phyloP scores from a whole-genome alignment of 2,888 invertebrate species.

The Enchytraeus crypticus region DNA sequence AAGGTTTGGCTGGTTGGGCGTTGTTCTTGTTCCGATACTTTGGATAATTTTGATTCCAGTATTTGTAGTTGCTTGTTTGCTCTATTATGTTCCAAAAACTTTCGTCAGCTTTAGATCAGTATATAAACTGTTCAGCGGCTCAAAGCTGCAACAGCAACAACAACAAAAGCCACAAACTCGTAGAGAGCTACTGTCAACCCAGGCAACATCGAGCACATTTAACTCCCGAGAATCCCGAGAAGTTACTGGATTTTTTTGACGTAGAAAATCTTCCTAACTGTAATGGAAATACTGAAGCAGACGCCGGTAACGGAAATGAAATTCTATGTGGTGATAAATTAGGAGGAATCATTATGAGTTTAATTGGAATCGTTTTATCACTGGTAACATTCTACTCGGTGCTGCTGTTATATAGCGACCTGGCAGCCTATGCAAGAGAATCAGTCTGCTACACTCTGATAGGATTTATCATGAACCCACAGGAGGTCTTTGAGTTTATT shows the following conservation, averaged over 20 bases:
- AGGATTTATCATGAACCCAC: constrained; percentile 45
- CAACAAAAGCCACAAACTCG: too few relatives aligned
- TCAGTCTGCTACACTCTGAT: constrained; percentile 38
- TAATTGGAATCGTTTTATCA: constrained; percentile 4
- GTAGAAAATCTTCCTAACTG: too few relatives aligned
- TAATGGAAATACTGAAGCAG: too few relatives aligned
- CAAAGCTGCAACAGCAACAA: too few relatives aligned
- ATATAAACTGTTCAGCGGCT: too few relatives aligned
- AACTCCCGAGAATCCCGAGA: too few relatives aligned
- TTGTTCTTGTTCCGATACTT: constrained; percentile 35
- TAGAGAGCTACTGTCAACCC: too few relatives aligned
- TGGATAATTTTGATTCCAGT: constrained; percentile 33
- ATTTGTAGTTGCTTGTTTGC: constrained; percentile 30
- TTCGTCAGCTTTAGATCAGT: constrained; percentile 40
- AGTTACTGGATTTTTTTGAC: too few relatives aligned
- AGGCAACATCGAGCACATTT: too few relatives aligned
- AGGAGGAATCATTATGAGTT: background rate
- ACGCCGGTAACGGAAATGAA: too few relatives aligned
- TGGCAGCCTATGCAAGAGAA: constrained; percentile 9
- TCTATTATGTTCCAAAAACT: constrained; percentile 40
- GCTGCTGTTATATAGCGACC: constrained; percentile 24
- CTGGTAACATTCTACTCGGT: constrained; percentile 23
- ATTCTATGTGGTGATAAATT: too few relatives aligned
- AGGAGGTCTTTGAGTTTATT: constrained; percentile 42
- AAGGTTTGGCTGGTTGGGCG: constrained; percentile 35